A percentile compares a stretch with the other conserved stretches of the same genome.
Conservation (phyloP, 2,888 invertebrate genomes). For the Megaustenia siamemsis region DNA sequence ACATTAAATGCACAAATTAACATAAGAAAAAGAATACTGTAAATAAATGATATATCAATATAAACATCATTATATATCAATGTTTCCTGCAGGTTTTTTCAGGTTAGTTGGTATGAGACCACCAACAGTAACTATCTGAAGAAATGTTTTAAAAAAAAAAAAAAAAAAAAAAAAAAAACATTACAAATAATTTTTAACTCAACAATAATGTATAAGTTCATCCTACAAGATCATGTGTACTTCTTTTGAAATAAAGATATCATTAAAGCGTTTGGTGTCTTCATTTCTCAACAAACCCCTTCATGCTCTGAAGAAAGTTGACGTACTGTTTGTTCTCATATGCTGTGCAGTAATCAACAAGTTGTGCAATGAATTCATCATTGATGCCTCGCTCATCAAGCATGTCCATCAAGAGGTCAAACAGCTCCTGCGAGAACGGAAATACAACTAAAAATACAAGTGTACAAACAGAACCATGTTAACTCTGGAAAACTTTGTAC, state of each 20-base stretch:
- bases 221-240: background rate
- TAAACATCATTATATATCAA: background rate
- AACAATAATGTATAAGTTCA: background rate
- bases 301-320: slow-evolving; percentile 87
- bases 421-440: slow-evolving; percentile 87
- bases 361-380: slow-evolving; percentile 93
- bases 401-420: slow-evolving; percentile 95
- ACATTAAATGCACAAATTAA: background rate
- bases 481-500: too few species aligned
- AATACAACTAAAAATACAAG: background rate
- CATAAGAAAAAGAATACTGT: background rate
- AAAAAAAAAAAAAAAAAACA: background rate
- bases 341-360: slow-evolving; percentile 92
- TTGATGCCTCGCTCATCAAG: slow-evolving; percentile 97
- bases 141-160: slow-evolving; percentile 9
- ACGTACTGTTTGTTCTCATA: slow-evolving; percentile 97
- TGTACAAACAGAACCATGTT: too few species aligned
- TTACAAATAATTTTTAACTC: background rate
- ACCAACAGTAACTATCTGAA: too few species aligned
- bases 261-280: too few species aligned
- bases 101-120: background rate
- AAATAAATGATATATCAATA: too few species aligned
- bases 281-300: slow-evolving; percentile 70
- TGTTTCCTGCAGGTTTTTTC: background rate
- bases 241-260: background rate